Conservation (phyloP, 2,113 vertebrate species). For the Perognathus longimembris region DNA sequence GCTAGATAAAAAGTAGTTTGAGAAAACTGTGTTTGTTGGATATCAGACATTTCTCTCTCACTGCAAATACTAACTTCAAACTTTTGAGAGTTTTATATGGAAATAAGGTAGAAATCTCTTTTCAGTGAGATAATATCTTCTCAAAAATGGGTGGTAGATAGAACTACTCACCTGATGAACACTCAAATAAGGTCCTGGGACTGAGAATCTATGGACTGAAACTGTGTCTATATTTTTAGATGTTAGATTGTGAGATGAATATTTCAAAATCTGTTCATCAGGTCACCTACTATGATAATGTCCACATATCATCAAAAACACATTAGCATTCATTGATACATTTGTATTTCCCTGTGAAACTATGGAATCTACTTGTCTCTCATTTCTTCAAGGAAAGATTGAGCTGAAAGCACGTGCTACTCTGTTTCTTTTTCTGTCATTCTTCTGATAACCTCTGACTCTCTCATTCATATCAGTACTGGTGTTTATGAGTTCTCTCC, state of each 20-base stretch:
- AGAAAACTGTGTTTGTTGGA: not conserved
- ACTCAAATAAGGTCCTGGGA: constrained; percentile 33
- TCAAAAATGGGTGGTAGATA: constrained; percentile 45
- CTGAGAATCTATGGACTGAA: not conserved
- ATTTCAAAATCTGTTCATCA: no score
- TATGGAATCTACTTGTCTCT: not conserved
- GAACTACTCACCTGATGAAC: constrained; percentile 51
- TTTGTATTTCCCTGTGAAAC: not conserved
- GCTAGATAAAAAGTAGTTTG: not conserved
- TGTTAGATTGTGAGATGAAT: no score
- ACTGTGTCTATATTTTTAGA: not conserved
- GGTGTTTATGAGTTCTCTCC: not conserved
- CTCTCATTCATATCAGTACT: not conserved
- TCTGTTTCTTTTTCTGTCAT: not conserved
- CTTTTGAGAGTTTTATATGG: constrained; percentile 55
- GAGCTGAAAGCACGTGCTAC: not conserved
- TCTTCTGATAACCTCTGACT: not conserved
- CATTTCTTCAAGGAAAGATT: not conserved
- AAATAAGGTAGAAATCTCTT: constrained; percentile 66
- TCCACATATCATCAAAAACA: not conserved
- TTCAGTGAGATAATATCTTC: constrained; percentile 52
- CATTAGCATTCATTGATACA: not conserved
- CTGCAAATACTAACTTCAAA: constrained; percentile 62
- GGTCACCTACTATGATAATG: no score
- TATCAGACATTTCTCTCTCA: constrained; percentile 22